Evolutionary conservation across 2,888 invertebrate species (phyloP).

Genomic region (Orchesellides sinensis): DNA sequence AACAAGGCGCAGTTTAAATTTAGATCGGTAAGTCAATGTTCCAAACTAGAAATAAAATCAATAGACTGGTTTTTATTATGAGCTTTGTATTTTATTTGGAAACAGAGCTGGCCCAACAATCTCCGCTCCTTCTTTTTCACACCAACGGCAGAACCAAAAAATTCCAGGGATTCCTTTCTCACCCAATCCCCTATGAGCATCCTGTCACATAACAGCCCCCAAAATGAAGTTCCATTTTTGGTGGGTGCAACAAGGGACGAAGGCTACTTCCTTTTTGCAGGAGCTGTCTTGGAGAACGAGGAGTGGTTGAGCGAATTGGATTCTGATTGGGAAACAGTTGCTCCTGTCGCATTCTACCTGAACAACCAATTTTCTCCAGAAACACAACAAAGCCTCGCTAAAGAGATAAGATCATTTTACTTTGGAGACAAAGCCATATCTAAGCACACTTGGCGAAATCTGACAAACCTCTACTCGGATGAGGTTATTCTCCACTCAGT

Average conservation of each 20-base stretch:
- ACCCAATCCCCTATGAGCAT: background rate
- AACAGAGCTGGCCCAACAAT: constrained; percentile 13
- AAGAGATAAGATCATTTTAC: constrained; percentile 30
- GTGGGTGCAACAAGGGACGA: constrained; percentile 35
- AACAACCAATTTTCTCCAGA: background rate
- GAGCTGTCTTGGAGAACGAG: background rate
- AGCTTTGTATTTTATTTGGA: too few species aligned
- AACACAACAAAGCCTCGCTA: background rate
- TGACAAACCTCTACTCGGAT: constrained; percentile 18
- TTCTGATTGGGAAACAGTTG: background rate
- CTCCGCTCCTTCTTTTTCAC: background rate
- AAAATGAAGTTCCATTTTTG: constrained; percentile 24
- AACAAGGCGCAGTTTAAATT: constrained; percentile 7
- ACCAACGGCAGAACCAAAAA: constrained; percentile 6
- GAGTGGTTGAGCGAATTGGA: background rate
- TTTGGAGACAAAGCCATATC: constrained; percentile 22
- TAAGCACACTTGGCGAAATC: background rate
- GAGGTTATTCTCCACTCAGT: constrained; percentile 1
- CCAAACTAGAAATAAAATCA: background rate
- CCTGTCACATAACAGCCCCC: background rate
- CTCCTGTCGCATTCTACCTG: background rate
- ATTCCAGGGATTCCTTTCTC: background rate
- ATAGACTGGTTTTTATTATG: too few species aligned
- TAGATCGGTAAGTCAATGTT: background rate
- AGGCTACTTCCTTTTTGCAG: background rate